Conservation (phyloP, 2,113 vertebrate genomes). For the Chaetops frenatus region DNA sequence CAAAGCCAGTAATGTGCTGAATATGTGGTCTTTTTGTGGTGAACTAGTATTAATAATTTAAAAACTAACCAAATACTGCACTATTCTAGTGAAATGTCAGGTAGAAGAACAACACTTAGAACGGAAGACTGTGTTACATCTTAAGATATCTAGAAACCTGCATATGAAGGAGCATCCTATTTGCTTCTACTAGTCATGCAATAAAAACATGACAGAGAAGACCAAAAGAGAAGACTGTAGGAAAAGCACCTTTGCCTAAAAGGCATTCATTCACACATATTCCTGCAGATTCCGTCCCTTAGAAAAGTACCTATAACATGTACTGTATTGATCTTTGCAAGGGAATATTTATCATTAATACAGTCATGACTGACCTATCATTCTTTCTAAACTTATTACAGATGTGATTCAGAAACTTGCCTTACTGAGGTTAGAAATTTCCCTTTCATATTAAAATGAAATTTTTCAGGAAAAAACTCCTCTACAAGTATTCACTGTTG, state of each 20-base stretch:
- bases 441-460: background rate
- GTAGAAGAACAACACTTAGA: background rate
- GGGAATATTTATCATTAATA: background rate
- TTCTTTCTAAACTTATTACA: background rate
- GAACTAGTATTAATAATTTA: background rate
- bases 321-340: background rate
- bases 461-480: background rate
- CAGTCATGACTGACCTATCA: background rate
- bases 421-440: background rate
- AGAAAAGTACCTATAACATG: background rate
- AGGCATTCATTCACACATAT: background rate
- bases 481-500: background rate
- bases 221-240: background rate
- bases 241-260: background rate
- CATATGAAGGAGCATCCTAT: background rate
- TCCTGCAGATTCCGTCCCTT: background rate
- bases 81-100: background rate
- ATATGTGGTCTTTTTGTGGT: background rate
- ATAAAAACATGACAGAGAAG: background rate
- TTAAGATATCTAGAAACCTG: background rate
- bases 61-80: background rate
- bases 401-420: background rate
- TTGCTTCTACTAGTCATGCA: background rate
- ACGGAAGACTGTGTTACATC: background rate
- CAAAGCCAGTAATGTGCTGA: background rate